Conservation (phyloP, 2,888 invertebrate genomes). For the Altica lythri region DNA sequence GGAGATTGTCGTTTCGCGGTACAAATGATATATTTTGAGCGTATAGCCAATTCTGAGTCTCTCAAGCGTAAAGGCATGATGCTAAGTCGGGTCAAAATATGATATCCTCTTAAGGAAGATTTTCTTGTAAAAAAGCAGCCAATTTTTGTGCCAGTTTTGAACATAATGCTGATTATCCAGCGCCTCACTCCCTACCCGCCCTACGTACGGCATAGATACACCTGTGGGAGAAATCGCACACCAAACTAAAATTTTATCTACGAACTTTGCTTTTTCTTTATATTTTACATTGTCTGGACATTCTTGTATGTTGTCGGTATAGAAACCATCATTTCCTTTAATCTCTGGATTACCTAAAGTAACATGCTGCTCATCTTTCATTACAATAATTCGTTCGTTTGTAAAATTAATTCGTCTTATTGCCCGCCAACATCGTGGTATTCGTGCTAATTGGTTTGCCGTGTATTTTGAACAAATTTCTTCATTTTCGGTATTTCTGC, state of each 20-base stretch:
- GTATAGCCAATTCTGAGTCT: not conserved
- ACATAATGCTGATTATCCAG: too few species aligned
- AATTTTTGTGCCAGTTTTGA: too few species aligned
- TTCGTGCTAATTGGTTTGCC: too few species aligned
- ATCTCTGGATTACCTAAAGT: not conserved
- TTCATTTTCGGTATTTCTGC: too few species aligned
- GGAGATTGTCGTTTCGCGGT: not conserved
- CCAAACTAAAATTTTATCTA: constrained; percentile 18
- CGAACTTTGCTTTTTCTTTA: constrained; percentile 20
- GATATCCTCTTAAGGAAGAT: not conserved
- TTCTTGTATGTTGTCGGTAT: constrained; percentile 10
- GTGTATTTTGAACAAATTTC: too few species aligned
- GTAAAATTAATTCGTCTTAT: too few species aligned
- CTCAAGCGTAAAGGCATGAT: not conserved
- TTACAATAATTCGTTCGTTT: too few species aligned
- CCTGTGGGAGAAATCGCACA: constrained; percentile 18
- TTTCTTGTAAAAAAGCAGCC: too few species aligned
- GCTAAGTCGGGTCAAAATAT: not conserved
- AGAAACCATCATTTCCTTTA: constrained; percentile 11
- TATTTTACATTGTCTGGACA: constrained; percentile 15
- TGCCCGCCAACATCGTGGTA: too few species aligned
- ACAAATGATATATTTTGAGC: not conserved
- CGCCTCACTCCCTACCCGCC: not conserved
- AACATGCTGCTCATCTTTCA: too few species aligned
- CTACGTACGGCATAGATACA: constrained; percentile 1